phyloP scores from a whole-genome alignment of 2,888 invertebrate genomes.

The Aradus depressus region DNA sequence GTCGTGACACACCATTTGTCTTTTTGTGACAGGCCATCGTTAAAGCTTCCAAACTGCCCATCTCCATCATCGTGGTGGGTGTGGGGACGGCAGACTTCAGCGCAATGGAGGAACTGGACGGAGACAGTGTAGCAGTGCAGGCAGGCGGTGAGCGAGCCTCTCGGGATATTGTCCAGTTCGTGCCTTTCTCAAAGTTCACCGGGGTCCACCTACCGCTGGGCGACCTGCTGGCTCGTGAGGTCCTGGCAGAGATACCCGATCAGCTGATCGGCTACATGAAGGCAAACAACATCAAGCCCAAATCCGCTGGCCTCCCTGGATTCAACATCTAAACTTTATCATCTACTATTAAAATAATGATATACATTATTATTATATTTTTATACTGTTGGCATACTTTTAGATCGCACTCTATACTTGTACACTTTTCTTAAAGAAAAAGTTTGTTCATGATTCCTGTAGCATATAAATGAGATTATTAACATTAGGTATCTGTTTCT shows the following conservation, averaged over 20 bases:
- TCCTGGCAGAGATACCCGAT: conserved; percentile 46
- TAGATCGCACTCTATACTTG: too few relatives aligned
- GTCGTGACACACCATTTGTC: too few relatives aligned
- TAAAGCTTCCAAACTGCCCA: conserved; percentile 42
- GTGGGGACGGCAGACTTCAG: conserved; percentile 34
- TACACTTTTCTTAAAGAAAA: too few relatives aligned
- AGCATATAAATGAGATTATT: too few relatives aligned
- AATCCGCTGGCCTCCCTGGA: conserved; percentile 33
- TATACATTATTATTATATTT: too few relatives aligned
- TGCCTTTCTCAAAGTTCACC: conserved; percentile 40
- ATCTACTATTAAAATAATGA: too few relatives aligned
- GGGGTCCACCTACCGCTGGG: conserved; percentile 34
- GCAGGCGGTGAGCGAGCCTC: conserved; percentile 36
- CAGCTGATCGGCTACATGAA: conserved; percentile 42
- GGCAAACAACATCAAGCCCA: conserved; percentile 39
- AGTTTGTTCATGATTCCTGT: too few relatives aligned
- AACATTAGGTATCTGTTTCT: too few relatives aligned
- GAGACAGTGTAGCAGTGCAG: conserved; percentile 32
- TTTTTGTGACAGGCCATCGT: conserved; percentile 32
- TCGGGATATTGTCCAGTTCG: conserved; percentile 50
- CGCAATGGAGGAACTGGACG: conserved; percentile 34
- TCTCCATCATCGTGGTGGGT: conserved; percentile 49
- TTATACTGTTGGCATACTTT: too few relatives aligned
- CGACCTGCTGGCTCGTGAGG: conserved; percentile 43
- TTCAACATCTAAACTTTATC: too few relatives aligned